Conservation (phyloP, 2,888 invertebrate genomes). For the Palloptera scutellata region DNA sequence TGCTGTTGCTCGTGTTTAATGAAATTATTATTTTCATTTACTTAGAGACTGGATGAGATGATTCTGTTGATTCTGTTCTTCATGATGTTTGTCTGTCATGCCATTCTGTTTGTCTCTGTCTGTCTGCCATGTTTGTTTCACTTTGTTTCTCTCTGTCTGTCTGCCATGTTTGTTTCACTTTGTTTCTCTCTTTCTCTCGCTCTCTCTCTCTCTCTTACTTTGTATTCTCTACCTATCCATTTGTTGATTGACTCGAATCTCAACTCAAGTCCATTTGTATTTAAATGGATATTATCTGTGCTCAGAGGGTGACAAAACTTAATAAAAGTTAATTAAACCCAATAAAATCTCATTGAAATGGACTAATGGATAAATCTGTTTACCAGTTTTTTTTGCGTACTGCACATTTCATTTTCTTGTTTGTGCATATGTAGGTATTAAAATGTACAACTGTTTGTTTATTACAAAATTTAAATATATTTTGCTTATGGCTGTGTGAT, state of each 20-base stretch:
- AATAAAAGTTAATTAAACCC: slow-evolving; percentile 65
- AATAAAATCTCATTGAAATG: slow-evolving; percentile 53
- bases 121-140: background rate
- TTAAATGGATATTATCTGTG: slow-evolving; percentile 27
- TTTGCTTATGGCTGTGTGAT: no score
- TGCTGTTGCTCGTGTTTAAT: no score
- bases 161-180: background rate
- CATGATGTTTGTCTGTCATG: background rate
- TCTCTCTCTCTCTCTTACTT: background rate
- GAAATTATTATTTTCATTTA: background rate
- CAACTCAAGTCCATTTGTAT: slow-evolving; percentile 4
- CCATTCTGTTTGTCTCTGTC: background rate
- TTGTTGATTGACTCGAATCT: background rate
- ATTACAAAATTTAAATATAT: no score
- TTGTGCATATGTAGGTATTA: no score
- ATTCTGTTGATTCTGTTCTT: background rate
- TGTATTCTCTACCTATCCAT: background rate
- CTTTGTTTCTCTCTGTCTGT: background rate
- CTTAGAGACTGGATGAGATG: background rate
- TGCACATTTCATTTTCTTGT: no score
- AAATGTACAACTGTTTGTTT: no score
- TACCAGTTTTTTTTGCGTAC: background rate
- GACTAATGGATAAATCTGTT: background rate
- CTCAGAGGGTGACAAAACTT: slow-evolving; percentile 60
- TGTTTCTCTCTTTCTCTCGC: background rate